Base-by-base conservation (phyloP, 1,140 invertebrate species). In the Drosophila suzukii region DNA sequence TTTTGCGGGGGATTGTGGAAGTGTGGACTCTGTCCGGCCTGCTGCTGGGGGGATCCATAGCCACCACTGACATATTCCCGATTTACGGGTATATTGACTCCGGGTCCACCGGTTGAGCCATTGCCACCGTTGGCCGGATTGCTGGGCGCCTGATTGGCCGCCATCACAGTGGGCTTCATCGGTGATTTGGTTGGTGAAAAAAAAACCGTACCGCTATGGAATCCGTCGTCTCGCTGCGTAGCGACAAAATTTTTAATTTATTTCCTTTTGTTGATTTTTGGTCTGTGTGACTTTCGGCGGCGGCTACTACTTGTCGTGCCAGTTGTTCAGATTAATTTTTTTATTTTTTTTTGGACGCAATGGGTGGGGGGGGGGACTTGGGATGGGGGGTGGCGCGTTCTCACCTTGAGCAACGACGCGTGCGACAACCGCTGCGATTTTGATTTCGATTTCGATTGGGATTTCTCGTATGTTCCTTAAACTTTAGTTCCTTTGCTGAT, bases 91-190 rank as follows among this genome's bases (percentile, higher is more conserved):
- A 91, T 91, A 17, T 75, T 84, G 13, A 90, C 63, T 58, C 90
- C 90, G 7, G 72, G 54, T 7, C 62, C 51, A 4, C 39, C 49
- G 12, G 68, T 30, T 1, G 53, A 44, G n/a, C 60, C 60, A 41
- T 58, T 62, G 7, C 59, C 51, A 27, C 79, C 66, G 50, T 54
- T 56, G 57, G 27, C 27, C 24, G 51, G 56, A 57, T 53, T 75
- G 54, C 36, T 59, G 36, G 53, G 66, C 4, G 65, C 59, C 61
- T 83, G 86, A 20, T 74, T 84, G 49, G 83, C 76, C 54, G 90
- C 57, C 80, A 91, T 86, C 86, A 91, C 83, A 90, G 90, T 90
- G 62, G 90, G 90, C 75, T 91, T 91, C 90, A 91, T 88, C 4
- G 51, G 61, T 44, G 34, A 6, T 10, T 32, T 7, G 8, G 27